Percentiles rank a stretch among this genome's conserved stretches.
phyloP scores from a whole-genome alignment of 2,888 invertebrate genomes.

The Anoplius nigerrimus region DNA sequence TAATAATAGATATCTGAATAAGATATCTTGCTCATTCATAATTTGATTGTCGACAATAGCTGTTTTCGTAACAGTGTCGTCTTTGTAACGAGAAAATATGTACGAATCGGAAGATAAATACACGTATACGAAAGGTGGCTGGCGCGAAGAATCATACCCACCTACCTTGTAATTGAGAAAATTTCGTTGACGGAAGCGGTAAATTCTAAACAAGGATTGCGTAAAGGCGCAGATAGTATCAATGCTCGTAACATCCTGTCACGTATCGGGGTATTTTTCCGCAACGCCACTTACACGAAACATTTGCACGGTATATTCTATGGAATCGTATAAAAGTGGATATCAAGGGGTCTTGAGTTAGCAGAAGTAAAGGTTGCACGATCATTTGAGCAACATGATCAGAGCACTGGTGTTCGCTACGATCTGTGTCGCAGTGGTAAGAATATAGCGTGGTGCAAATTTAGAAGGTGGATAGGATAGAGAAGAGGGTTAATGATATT shows the following conservation, averaged over 20 bases:
- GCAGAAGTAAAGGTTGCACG: not conserved
- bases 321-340: not conserved
- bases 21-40: too few species aligned
- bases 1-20: too few species aligned
- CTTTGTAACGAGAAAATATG: too few species aligned
- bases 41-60: too few species aligned
- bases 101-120: too few species aligned
- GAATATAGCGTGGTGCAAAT: not conserved
- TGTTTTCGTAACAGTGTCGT: too few species aligned
- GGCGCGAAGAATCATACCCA: too few species aligned
- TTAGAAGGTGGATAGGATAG: too few species aligned
- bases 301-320: not conserved
- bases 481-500: too few species aligned
- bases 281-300: not conserved
- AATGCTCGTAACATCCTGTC: not conserved
- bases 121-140: too few species aligned
- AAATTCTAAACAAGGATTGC: not conserved
- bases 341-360: not conserved
- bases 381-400: constrained; percentile 37
- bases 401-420: constrained; percentile 38
- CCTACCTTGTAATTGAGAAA: too few species aligned
- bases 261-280: not conserved
- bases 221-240: not conserved
- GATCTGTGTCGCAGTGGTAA: constrained; percentile 41
- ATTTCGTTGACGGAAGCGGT: too few species aligned